Evolutionary conservation across 1,140 invertebrate species (phyloP), one percentile per base, ranked within the genome.

Genomic region (Liolophura sinensis): DNA sequence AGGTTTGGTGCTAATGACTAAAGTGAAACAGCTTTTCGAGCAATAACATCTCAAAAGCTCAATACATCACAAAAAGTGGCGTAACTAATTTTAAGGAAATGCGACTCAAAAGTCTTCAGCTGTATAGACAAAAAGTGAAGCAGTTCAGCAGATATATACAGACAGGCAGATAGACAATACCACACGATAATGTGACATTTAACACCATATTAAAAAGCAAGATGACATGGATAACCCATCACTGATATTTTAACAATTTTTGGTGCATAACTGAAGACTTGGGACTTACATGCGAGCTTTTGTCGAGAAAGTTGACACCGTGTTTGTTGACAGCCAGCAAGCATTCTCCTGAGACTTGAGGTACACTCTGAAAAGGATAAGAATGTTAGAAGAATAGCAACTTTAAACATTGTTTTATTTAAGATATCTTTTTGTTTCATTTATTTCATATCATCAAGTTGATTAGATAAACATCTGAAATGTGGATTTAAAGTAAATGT

Each of bases 251-350:
- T 20, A 20, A 12, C 51, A 54, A 3, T n/a, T 20, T 54, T 54
- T 12, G 3, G 3, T 54, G 51, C 24, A 60, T 40, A 40, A 40
- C 3, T 40, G 31, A 5, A 5, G 3, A 40, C 31, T 40, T 9
- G 31, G 31, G 9, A 86, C 88, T 89, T 86, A 92, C 91, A 84
- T 98, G 95, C 31, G 94, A 96, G 77, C 91, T 89, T 73, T 93
- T 89, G 81, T 97, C 92, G 72, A 98, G 89, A 86, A 98, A 96
- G 80, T 96, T 92, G 18, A 98, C 93, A 40, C 96, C 96, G 69
- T 92, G 89, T 77, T 93, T 88, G 86, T 98, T 98, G 46, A 99
- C 88, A 25, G 96, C 95, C 75, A 98, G 85, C 80, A 97, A 95
- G 77, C 95, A 91, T 73, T 92, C 90, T 20, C 85, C 85, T 62